Percentiles rank a stretch among this genome's conserved stretches.
Conservation (phyloP, 1,140 invertebrate species). For the Cydia strobilella region DNA sequence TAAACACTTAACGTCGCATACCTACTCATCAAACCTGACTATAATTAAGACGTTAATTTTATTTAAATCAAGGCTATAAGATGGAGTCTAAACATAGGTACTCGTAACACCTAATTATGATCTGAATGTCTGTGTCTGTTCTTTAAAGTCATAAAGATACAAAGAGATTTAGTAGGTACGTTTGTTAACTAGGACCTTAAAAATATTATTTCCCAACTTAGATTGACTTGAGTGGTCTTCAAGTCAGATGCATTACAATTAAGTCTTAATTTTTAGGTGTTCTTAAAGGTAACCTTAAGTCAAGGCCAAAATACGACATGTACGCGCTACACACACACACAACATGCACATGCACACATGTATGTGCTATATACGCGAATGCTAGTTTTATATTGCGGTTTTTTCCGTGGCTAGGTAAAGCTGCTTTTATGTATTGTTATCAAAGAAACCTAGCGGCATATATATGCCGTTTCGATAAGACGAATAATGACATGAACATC, state of each 20-base stretch:
- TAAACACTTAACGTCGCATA: conserved; percentile 7
- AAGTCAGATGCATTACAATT: conserved; percentile 7
- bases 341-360: too few species aligned
- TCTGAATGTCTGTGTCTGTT: background rate
- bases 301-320: background rate
- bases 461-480: background rate
- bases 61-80: background rate
- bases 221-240: conserved; percentile 22
- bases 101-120: background rate
- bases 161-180: background rate
- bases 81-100: background rate
- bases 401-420: too few species aligned
- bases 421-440: background rate
- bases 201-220: background rate
- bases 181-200: background rate
- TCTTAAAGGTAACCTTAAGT: background rate
- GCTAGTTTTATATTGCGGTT: too few species aligned
- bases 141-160: background rate
- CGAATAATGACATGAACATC: background rate
- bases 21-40: background rate
- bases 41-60: background rate
- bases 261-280: background rate
- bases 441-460: background rate
- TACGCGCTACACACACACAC: too few species aligned
- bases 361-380: too few species aligned